Percentiles rank a stretch among this genome's conserved stretches.
Evolutionary conservation across 2,797 vertebrate species (phyloP).

Genomic region (Fundulus diaphanus): DNA sequence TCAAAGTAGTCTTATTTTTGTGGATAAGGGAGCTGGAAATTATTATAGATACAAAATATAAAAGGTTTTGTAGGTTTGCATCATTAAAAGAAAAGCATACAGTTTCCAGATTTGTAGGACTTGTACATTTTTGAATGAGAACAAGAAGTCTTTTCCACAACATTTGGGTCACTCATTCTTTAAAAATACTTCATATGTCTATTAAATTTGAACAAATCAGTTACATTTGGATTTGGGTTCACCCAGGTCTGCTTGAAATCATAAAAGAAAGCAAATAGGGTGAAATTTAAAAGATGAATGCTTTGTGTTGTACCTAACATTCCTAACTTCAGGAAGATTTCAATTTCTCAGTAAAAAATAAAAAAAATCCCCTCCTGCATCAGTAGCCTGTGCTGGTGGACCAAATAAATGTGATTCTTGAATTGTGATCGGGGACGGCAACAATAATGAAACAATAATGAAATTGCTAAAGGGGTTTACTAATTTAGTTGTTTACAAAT

Average conservation of each 20-base stretch:
- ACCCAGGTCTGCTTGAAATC: not conserved
- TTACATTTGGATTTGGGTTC: not conserved
- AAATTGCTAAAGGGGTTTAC: too few relatives aligned
- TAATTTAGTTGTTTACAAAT: conserved; percentile 12
- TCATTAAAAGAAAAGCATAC: not conserved
- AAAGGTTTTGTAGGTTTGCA: not conserved
- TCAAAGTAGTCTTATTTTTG: not conserved
- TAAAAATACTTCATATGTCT: not conserved
- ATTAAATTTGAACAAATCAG: not conserved
- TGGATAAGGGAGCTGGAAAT: not conserved
- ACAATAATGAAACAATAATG: not conserved
- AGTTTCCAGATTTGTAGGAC: not conserved
- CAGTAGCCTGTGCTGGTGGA: not conserved
- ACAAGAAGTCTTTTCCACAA: not conserved
- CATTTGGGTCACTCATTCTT: not conserved
- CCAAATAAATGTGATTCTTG: not conserved
- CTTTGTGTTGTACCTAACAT: not conserved
- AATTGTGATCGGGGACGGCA: not conserved
- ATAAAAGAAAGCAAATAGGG: not conserved
- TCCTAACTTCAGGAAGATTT: not conserved
- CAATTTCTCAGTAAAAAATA: not conserved
- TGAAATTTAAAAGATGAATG: not conserved
- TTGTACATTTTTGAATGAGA: not conserved
- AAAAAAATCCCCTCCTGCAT: not conserved
- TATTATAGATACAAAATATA: not conserved